Evolutionary conservation across 2,113 vertebrate genomes (phyloP).

Genomic region (Hoplias malabaricus): DNA sequence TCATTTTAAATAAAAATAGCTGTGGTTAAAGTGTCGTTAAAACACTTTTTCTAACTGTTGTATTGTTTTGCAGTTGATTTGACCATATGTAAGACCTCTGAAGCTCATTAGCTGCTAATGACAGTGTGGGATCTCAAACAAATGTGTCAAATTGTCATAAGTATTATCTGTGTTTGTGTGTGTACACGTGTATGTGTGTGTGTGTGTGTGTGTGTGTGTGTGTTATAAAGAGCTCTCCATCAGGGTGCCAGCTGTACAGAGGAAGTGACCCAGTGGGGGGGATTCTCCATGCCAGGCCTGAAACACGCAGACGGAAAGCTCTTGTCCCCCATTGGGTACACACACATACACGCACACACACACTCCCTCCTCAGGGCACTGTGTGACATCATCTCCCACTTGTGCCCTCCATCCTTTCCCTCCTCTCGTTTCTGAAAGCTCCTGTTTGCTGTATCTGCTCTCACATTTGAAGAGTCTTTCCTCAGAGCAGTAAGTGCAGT

Average conservation of each 20-base stretch:
- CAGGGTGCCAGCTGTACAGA: constrained; percentile 34
- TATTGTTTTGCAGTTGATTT: neutral
- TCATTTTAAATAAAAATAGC: too few species aligned
- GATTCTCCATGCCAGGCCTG: constrained; percentile 14
- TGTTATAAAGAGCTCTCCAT: constrained; percentile 13
- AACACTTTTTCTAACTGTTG: neutral
- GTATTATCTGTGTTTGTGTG: neutral
- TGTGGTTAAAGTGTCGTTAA: neutral
- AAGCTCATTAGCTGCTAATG: neutral
- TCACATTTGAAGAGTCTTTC: neutral
- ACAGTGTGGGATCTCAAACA: neutral
- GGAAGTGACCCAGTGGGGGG: constrained; percentile 34
- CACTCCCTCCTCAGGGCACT: constrained; percentile 13
- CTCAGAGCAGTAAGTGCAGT: neutral
- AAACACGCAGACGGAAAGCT: neutral
- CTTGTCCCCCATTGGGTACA: neutral
- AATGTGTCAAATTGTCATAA: neutral
- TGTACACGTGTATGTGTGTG: neutral
- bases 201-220: neutral
- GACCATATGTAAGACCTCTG: neutral
- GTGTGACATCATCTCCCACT: neutral
- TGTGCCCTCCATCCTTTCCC: neutral
- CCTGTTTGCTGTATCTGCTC: neutral
- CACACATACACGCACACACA: constrained; percentile 19
- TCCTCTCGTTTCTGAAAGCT: neutral